Percentiles rank a stretch among this genome's conserved stretches.
These are phyloP conservation scores for Xiphorhynchus erythropygius DNA, from an alignment of 2,797 vertebrate genomes.

Conservation along the genomic window DNA sequence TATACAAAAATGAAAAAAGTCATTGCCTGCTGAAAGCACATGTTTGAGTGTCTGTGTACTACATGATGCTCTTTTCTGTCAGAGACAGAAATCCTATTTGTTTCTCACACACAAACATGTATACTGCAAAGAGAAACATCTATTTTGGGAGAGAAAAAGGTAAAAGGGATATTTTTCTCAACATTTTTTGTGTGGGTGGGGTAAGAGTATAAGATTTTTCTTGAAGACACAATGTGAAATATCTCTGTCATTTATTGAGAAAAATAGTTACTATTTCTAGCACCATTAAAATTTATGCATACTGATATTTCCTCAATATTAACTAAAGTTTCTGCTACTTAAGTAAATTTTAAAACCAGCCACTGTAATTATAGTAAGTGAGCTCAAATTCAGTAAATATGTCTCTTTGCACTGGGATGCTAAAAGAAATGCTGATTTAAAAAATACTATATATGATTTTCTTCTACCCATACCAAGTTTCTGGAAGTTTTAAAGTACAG, in stretches of 20 bases:
- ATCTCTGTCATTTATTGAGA: neutral
- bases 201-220: neutral
- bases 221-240: neutral
- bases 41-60: neutral
- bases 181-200: neutral
- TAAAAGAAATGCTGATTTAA: neutral
- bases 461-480: neutral
- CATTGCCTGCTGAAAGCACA: rapidly evolving
- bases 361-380: neutral
- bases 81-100: neutral
- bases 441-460: neutral
- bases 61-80: neutral
- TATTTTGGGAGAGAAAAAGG: neutral
- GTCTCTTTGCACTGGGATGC: neutral
- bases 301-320: neutral
- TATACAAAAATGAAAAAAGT: neutral
- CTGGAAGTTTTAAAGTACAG: neutral
- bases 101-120: neutral
- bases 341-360: neutral
- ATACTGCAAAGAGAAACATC: neutral
- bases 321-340: neutral
- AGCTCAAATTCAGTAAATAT: neutral
- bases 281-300: neutral
- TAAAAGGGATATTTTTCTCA: neutral
- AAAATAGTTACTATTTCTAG: neutral